These are phyloP conservation scores for Nycticryphes semicollaris DNA, from an alignment of 2,113 vertebrate genomes.

Conservation along the genomic window DNA sequence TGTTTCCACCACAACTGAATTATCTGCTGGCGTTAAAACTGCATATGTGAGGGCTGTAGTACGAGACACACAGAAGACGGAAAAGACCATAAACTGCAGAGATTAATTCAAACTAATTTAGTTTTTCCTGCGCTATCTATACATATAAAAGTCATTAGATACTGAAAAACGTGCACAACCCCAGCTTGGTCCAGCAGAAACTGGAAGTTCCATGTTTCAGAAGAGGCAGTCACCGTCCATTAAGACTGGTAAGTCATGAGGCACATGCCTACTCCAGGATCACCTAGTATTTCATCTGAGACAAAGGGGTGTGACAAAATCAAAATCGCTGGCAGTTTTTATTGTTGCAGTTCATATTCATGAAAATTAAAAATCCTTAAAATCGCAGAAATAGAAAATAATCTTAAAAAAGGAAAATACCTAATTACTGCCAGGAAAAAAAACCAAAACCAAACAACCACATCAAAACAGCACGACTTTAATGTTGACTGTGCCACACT, in stretches of 20 bases:
- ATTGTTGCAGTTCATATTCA: not conserved
- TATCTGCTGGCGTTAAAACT: not conserved
- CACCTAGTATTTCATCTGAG: not conserved
- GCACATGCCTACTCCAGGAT: accelerated
- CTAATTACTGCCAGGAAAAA: not conserved
- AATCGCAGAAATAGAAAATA: not conserved
- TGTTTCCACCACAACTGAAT: not conserved
- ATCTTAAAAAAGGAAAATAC: not conserved
- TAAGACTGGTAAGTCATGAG: not conserved
- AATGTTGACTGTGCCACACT: not conserved
- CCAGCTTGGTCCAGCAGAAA: not conserved
- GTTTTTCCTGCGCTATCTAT: not conserved
- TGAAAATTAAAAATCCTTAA: not conserved
- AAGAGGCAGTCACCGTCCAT: not conserved
- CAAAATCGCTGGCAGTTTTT: not conserved
- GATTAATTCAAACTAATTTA: not conserved
- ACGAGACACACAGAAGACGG: not conserved
- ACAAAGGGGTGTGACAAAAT: not conserved
- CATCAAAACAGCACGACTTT: not conserved
- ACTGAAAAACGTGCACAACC: not conserved
- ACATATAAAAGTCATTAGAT: not conserved
- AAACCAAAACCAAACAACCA: too few relatives aligned
- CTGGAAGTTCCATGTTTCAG: not conserved
- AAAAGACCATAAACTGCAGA: not conserved
- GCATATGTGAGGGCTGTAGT: not conserved